Evolutionary conservation across 2,888 invertebrate species (phyloP).

Genomic region (Palloptera scutellata): DNA sequence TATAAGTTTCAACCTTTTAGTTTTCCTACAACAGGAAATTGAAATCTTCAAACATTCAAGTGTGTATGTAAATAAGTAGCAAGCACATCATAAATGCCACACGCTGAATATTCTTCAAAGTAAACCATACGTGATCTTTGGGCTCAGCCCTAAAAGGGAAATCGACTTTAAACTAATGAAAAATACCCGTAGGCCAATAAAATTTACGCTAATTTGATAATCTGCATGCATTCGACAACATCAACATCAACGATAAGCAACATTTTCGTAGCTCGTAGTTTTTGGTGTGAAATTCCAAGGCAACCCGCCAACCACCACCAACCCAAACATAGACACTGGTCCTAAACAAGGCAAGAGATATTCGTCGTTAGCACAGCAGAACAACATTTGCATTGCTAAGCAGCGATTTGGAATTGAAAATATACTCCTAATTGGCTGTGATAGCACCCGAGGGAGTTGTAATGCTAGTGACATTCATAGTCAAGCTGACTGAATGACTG

Average conservation of each 20-base stretch:
- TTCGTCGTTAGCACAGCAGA: slow-evolving; percentile 26
- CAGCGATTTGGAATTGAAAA: slow-evolving; percentile 41
- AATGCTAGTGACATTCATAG: slow-evolving; percentile 50
- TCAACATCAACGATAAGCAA: slow-evolving; percentile 26
- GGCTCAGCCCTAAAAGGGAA: slow-evolving; percentile 8
- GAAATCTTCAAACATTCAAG: slow-evolving; percentile 45
- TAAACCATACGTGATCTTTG: slow-evolving; percentile 22
- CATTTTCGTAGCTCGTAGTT: slow-evolving; percentile 27
- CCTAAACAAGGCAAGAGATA: slow-evolving; percentile 7
- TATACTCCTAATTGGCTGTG: slow-evolving; percentile 63
- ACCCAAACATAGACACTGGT: too few species aligned
- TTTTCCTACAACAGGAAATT: slow-evolving; percentile 48
- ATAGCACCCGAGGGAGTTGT: slow-evolving; percentile 62
- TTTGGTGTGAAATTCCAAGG: slow-evolving; percentile 33
- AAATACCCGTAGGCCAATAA: slow-evolving; percentile 41
- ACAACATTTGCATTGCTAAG: slow-evolving; percentile 60
- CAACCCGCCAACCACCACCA: neutral
- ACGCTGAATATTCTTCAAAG: slow-evolving; percentile 1
- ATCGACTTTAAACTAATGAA: slow-evolving; percentile 37
- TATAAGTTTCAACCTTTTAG: neutral
- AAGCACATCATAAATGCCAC: slow-evolving; percentile 15
- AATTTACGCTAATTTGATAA: slow-evolving; percentile 57
- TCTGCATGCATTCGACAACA: slow-evolving; percentile 43
- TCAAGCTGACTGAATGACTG: neutral
- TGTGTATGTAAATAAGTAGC: neutral